Conservation (phyloP, 2,888 invertebrate species). For the Drosophila meridionalis region DNA sequence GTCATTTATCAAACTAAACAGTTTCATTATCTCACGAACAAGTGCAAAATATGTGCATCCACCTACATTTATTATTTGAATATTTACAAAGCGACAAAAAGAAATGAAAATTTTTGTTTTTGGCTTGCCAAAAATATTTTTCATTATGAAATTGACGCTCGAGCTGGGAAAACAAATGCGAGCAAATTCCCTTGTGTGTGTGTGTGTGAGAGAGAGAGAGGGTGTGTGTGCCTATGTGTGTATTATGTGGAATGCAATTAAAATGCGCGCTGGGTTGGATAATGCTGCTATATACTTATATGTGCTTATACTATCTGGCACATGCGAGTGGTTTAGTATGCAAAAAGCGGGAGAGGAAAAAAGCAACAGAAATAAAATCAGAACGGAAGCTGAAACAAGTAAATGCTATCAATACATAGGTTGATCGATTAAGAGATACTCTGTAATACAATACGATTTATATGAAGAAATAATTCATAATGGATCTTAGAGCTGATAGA, state of each 20-base stretch:
- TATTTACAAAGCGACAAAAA: conserved; percentile 8
- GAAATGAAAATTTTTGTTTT: conserved; percentile 7
- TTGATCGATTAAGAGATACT: neutral
- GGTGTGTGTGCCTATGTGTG: conserved; percentile 13
- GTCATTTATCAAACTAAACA: neutral
- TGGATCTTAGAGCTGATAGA: neutral
- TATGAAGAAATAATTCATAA: neutral
- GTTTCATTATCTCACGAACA: neutral
- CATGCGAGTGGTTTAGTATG: conserved; percentile 50
- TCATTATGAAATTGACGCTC: conserved; percentile 49
- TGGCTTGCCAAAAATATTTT: conserved; percentile 47
- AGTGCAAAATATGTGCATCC: neutral
- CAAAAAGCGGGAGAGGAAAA: conserved; percentile 17
- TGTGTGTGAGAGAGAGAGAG: neutral
- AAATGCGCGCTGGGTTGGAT: conserved; percentile 68
- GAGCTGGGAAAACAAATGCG: conserved; percentile 31
- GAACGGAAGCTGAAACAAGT: conserved; percentile 16
- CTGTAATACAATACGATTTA: neutral
- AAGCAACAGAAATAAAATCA: conserved; percentile 17
- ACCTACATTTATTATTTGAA: conserved; percentile 14
- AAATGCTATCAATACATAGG: neutral
- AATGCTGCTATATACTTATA: conserved; percentile 51
- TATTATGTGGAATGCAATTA: conserved; percentile 69
- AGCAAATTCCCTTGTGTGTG: conserved; percentile 17
- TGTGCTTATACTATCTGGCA: conserved; percentile 53